A percentile compares a stretch with the other conserved stretches of the same genome.
These are phyloP conservation scores for Rallus limicola DNA, from an alignment of 2,113 vertebrate genomes.

Conservation along the genomic window DNA sequence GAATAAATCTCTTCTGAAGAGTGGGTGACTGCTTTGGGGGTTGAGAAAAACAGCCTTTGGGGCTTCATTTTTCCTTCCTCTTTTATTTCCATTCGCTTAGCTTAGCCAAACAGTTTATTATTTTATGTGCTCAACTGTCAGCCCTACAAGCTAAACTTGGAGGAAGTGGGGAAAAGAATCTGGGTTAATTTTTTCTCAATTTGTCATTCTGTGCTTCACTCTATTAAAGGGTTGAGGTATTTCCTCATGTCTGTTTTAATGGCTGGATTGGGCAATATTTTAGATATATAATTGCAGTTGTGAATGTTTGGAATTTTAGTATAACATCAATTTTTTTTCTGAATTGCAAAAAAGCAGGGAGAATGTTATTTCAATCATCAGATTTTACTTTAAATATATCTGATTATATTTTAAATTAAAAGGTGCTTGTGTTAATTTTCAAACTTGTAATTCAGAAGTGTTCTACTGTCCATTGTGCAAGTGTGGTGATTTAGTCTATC, in stretches of 20 bases:
- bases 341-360: neutral
- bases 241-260: neutral
- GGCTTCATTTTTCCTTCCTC: neutral
- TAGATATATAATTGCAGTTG: neutral
- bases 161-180: neutral
- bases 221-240: neutral
- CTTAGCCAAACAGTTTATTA: neutral
- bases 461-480: neutral
- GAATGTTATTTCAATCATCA: neutral
- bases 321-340: neutral
- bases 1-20: neutral
- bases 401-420: neutral
- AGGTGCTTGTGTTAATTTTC: neutral
- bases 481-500: neutral
- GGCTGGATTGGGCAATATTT: neutral
- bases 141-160: neutral
- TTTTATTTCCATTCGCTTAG: neutral
- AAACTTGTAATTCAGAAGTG: neutral
- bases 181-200: neutral
- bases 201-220: neutral
- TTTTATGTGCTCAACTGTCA: neutral
- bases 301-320: neutral
- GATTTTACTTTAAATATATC: neutral
- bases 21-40: neutral
- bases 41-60: neutral